These are phyloP conservation scores for Apotomis turbidana DNA, from an alignment of 2,888 invertebrate species.

Conservation along the genomic window DNA sequence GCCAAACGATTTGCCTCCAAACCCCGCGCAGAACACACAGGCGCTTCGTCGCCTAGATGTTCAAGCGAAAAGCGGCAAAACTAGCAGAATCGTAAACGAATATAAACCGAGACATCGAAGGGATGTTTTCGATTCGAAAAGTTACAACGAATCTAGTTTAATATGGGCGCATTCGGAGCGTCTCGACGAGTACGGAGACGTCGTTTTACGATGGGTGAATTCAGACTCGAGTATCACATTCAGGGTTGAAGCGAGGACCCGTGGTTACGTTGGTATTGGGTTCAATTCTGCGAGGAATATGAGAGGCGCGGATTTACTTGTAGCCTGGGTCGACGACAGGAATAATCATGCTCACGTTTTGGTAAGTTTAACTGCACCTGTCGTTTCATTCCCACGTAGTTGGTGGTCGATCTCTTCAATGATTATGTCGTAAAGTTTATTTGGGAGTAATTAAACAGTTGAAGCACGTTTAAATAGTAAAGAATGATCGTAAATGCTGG, in stretches of 20 bases:
- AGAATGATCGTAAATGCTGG: conserved; percentile 10
- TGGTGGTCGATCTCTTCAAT: conserved; percentile 31
- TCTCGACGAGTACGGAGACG: conserved; percentile 81
- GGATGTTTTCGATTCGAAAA: conserved; percentile 75
- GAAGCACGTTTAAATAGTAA: conserved; percentile 15
- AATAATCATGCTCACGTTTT: conserved; percentile 88
- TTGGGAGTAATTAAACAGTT: conserved; percentile 26
- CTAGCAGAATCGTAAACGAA: conserved; percentile 71
- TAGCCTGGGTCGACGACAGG: conserved; percentile 93
- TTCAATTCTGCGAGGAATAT: conserved; percentile 92
- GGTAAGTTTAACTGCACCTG: conserved; percentile 84
- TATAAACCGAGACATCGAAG: conserved; percentile 68
- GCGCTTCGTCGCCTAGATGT: conserved; percentile 62
- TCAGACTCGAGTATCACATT: conserved; percentile 91
- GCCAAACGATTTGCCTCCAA: conserved; percentile 67
- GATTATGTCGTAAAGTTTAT: conserved; percentile 20
- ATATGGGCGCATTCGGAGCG: conserved; percentile 85
- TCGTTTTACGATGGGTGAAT: conserved; percentile 88
- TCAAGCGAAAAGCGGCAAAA: conserved; percentile 69
- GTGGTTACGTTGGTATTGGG: conserved; percentile 94
- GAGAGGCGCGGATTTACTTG: conserved; percentile 93
- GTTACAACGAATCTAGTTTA: conserved; percentile 70
- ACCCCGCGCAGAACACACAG: conserved; percentile 63
- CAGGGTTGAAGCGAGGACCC: conserved; percentile 91
- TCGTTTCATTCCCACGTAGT: conserved; percentile 43